A percentile compares a stretch with the other conserved stretches of the same genome.
Evolutionary conservation across 2,113 vertebrate species (phyloP).

Genomic region (chimpanzee (Pan troglodytes)): NHGRI_mPanTro3-v2.1_pri NC_086015.1:75276501-75277000

Average conservation of each 20-base stretch:
- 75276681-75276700: not conserved
- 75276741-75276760: no score
- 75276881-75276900: not conserved
- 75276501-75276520: not conserved
- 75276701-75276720: fast-evolving
- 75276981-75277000: not conserved
- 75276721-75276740: not conserved
- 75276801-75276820: fast-evolving
- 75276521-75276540: not conserved
- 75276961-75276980: not conserved
- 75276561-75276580: not conserved
- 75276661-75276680: not conserved
- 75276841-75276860: no score
- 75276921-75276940: not conserved
- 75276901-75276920: not conserved
- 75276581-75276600: not conserved
- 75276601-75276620: not conserved
- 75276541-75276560: not conserved
- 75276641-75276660: not conserved
- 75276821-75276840: fast-evolving
- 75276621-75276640: not conserved
- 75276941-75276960: not conserved
- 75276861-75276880: no score
- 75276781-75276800: not conserved
- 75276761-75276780: not conserved